phyloP scores from a whole-genome alignment of 2,113 vertebrate genomes.

The Rhea americana region DNA sequence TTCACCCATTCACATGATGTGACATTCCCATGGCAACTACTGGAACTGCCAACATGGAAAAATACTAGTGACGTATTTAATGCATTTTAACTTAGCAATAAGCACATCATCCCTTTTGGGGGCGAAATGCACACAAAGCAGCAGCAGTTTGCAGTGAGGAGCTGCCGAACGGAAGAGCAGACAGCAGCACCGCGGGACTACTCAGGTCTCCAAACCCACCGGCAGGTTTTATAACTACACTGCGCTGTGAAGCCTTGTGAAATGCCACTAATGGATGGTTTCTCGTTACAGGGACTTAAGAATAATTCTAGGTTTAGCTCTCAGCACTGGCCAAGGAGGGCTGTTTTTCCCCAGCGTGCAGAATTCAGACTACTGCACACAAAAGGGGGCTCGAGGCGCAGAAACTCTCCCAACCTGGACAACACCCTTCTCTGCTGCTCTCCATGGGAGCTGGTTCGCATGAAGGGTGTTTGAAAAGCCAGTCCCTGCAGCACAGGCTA shows the following conservation, averaged over 20 bases:
- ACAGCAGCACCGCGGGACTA: background rate
- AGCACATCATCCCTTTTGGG: conserved; percentile 15
- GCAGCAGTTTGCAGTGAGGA: background rate
- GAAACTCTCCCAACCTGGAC: background rate
- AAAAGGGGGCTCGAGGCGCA: background rate
- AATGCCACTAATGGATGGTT: background rate
- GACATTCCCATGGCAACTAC: conserved; percentile 64
- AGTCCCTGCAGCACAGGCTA: background rate
- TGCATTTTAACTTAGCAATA: conserved; percentile 21
- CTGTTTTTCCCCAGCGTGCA: background rate
- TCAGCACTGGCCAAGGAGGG: background rate
- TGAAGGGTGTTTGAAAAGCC: background rate
- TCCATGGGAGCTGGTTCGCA: background rate
- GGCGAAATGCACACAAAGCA: background rate
- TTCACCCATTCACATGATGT: conserved; percentile 39
- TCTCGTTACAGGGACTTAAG: background rate
- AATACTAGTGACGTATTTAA: conserved; percentile 45
- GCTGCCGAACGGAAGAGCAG: background rate
- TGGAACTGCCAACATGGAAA: conserved; percentile 58
- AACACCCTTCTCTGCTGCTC: background rate
- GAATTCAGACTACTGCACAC: background rate
- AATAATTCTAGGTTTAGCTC: background rate
- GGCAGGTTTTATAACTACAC: background rate
- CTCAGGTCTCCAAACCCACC: background rate
- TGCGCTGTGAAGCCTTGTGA: background rate